Base-by-base conservation (phyloP, 2,888 invertebrate genomes). In the Onchidella celtica region DNA sequence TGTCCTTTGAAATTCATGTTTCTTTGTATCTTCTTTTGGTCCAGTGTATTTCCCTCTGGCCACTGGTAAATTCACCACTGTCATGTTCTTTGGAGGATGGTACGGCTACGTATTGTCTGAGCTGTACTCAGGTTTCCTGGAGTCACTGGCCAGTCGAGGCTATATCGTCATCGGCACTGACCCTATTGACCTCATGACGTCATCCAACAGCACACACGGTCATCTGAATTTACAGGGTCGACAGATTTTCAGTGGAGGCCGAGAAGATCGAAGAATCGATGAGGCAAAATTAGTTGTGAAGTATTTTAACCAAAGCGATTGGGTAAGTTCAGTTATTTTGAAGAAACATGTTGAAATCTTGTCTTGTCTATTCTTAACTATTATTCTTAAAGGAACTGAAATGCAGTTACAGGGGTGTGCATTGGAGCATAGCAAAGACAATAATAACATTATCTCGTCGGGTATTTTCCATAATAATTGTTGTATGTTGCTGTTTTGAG, bases 111-210 rank as follows among this genome's bases (percentile, higher is more conserved):
- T 59, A 3, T 3, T 17, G 6, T 14, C 59, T 2, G 32, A 29
- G 29, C 14, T 17, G 32, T 73, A 73, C 59, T 32, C 29, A 1
- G 34, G 2, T n/a, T 34, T 73, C 47, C 47, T 47, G 47, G 47
- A 6, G 17, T 11, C 47, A 11, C 9, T 47, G 47, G 47, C 73
- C 27, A 59, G 9, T 57, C 57, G 59, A n/a, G 73, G 73, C 11
- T 59, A 59, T 21, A 59, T 73, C 17, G 73, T 73, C 2, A 17
- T 59, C 6, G 73, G 73, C 3, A 73, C 59, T 11, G 73, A 73
- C 73, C 29, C 27, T 32, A 24, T 55, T 34, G 9, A 4, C 4
- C 57, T 17, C 17, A 6, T 47, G 9, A 6, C 47, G 21, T n/a
- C 61, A n/a, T n/a, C n/a, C n/a, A n/a, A n/a, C n/a, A 27, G 9